phyloP scores from a whole-genome alignment of 2,888 invertebrate genomes.

The Bugula neritina region DNA sequence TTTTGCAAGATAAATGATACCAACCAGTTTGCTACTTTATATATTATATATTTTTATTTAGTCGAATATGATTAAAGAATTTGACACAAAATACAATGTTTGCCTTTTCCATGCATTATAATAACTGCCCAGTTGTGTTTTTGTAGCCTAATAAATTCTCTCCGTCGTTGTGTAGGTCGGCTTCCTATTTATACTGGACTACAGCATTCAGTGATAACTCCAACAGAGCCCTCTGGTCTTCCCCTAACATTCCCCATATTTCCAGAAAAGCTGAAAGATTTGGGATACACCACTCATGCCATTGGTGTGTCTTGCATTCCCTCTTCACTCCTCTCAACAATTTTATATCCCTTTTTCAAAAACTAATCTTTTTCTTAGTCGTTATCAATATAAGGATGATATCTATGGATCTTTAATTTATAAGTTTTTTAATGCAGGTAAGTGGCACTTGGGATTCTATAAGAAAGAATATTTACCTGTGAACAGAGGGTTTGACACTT shows the following conservation, averaged over 20 bases:
- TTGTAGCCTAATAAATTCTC: too few relatives aligned
- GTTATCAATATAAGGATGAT: not conserved
- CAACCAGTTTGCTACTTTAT: too few relatives aligned
- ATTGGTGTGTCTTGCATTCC: constrained; percentile 14
- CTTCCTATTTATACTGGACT: constrained; percentile 31
- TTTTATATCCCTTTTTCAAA: not conserved
- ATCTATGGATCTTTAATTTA: not conserved
- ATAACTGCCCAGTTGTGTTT: too few relatives aligned
- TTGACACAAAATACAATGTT: too few relatives aligned
- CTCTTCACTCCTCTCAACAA: not conserved
- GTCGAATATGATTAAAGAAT: too few relatives aligned
- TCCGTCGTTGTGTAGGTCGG: constrained; percentile 28
- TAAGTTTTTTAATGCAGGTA: constrained; percentile 12
- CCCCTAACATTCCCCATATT: constrained; percentile 19
- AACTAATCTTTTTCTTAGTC: not conserved
- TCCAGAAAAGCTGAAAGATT: constrained; percentile 26
- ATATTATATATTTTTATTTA: too few relatives aligned
- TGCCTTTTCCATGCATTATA: too few relatives aligned
- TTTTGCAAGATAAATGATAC: too few relatives aligned
- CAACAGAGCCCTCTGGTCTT: constrained; percentile 19
- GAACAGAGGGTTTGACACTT: constrained; percentile 27
- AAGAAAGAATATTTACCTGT: constrained; percentile 26
- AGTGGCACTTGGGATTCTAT: constrained; percentile 27
- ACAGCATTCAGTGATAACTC: constrained; percentile 24
- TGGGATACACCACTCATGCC: constrained; percentile 28